Evolutionary conservation across 2,113 vertebrate species (phyloP).

Genomic region (Muntiacus muntjak): DNA sequence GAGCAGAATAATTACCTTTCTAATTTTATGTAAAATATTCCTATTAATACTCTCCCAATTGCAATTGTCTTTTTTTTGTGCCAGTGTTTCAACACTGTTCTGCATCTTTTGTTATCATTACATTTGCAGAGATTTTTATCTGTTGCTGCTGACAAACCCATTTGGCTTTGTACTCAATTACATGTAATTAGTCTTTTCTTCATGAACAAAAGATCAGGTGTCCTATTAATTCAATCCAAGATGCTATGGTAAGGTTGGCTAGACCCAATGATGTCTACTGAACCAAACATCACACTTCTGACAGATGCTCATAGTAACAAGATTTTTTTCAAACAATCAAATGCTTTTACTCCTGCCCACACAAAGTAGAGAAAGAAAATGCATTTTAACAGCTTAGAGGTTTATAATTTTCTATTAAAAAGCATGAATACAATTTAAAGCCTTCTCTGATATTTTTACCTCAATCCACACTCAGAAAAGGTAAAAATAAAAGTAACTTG

Average conservation of each 20-base stretch:
- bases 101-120: conserved; percentile 52
- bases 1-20: conserved; percentile 62
- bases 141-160: conserved; percentile 48
- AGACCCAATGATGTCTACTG: conserved; percentile 39
- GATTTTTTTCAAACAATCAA: conserved; percentile 50
- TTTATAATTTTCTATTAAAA: conserved; percentile 52
- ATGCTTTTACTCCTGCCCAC: conserved; percentile 51
- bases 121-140: conserved; percentile 64
- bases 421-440: conserved; percentile 13
- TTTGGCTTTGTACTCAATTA: conserved; percentile 65
- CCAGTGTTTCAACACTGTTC: conserved; percentile 43
- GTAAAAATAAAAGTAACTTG: not conserved
- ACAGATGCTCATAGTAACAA: conserved; percentile 65
- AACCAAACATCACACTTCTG: conserved; percentile 57
- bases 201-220: conserved; percentile 75
- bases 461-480: not conserved
- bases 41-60: conserved; percentile 59
- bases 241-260: conserved; percentile 44
- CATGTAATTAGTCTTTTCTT: conserved; percentile 70
- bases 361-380: conserved; percentile 41
- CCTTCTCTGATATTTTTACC: not conserved
- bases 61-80: conserved; percentile 40
- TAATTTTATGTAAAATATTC: conserved; percentile 70
- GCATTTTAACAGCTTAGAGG: conserved; percentile 23
- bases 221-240: conserved; percentile 48